These are phyloP conservation scores for Ochropacha duplaris DNA, from an alignment of 2,888 invertebrate genomes.

Conservation along the genomic window DNA sequence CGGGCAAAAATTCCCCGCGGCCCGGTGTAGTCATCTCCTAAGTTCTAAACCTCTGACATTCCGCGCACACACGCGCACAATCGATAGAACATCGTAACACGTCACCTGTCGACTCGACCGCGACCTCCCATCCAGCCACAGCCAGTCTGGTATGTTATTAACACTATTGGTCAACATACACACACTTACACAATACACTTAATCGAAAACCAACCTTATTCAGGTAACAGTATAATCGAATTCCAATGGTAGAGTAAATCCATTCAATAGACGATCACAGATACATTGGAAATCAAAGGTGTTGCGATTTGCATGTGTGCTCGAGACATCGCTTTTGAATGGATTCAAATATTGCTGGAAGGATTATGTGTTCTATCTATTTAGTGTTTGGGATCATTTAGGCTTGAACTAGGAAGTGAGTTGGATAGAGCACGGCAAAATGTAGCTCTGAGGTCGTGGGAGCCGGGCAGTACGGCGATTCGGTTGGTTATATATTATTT, in stretches of 20 bases:
- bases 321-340: constrained; percentile 69
- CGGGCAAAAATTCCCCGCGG: constrained; percentile 1
- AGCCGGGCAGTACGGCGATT: constrained; percentile 63
- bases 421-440: constrained; percentile 77
- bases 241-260: constrained; percentile 29
- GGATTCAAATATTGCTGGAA: constrained; percentile 45
- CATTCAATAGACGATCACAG: constrained; percentile 55
- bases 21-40: constrained; percentile 33
- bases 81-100: constrained; percentile 53
- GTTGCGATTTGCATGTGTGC: constrained; percentile 64
- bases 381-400: constrained; percentile 41
- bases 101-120: constrained; percentile 74
- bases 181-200: constrained; percentile 27
- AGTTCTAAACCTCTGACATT: constrained; percentile 74
- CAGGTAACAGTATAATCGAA: constrained; percentile 30
- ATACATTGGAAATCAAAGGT: constrained; percentile 46
- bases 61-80: constrained; percentile 60
- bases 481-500: constrained; percentile 72
- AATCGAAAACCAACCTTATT: constrained; percentile 42
- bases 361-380: constrained; percentile 40
- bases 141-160: constrained; percentile 71
- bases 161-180: constrained; percentile 72
- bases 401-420: constrained; percentile 70
- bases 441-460: constrained; percentile 78
- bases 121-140: constrained; percentile 70